A percentile compares a stretch with the other conserved stretches of the same genome.
Evolutionary conservation across 2,888 invertebrate species (phyloP).

Genomic region (Graphium colonna): DNA sequence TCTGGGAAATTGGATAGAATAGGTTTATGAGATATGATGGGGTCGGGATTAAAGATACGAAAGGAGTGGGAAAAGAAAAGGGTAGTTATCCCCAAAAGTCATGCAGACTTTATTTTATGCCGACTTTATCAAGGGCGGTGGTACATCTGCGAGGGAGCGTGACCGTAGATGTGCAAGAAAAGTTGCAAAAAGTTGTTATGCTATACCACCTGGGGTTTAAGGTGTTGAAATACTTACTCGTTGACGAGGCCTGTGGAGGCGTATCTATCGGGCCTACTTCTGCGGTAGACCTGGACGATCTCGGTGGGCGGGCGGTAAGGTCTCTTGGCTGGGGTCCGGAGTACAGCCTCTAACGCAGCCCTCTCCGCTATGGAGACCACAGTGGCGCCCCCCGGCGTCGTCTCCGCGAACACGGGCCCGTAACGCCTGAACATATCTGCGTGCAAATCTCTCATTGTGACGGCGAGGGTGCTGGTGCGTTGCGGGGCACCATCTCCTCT

Average conservation of each 20-base stretch:
- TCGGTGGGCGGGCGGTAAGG: constrained; percentile 91
- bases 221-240: constrained; percentile 85
- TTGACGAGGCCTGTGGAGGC: constrained; percentile 90
- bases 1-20: too few relatives aligned
- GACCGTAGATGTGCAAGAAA: too few relatives aligned
- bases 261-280: constrained; percentile 87
- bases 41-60: too few relatives aligned
- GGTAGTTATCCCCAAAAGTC: too few relatives aligned
- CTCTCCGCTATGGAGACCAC: constrained; percentile 87
- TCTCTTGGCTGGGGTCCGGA: constrained; percentile 85
- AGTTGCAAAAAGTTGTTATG: too few relatives aligned
- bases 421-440: constrained; percentile 86
- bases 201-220: too few relatives aligned
- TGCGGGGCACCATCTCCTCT: constrained; percentile 11
- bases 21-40: too few relatives aligned
- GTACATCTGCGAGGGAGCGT: too few relatives aligned
- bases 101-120: too few relatives aligned
- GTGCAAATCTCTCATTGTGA: constrained; percentile 66
- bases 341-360: constrained; percentile 86
- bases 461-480: constrained; percentile 37
- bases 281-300: constrained; percentile 87
- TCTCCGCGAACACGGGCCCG: constrained; percentile 89
- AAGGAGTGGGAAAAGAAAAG: too few relatives aligned
- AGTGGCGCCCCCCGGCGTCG: constrained; percentile 85
- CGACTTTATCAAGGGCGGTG: too few relatives aligned